Evolutionary conservation across 2,113 vertebrate genomes (phyloP).

Genomic region (Pterocles gutturalis): DNA sequence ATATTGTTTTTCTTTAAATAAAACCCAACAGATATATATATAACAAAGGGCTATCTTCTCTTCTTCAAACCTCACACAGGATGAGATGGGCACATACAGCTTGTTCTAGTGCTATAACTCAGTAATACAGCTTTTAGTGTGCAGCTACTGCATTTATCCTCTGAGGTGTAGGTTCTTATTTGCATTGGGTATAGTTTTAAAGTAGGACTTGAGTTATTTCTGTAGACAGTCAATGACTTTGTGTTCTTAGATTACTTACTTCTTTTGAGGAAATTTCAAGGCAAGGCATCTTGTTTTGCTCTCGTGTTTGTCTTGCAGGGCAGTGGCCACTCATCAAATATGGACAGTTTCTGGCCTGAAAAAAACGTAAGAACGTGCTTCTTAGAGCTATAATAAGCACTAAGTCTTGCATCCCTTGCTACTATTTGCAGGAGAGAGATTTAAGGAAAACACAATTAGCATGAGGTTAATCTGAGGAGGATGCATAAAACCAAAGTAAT

Average conservation of each 20-base stretch:
- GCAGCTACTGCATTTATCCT: background rate
- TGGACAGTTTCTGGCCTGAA: background rate
- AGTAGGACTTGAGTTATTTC: background rate
- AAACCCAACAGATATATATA: background rate
- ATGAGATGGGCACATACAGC: accelerated
- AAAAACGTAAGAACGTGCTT: background rate
- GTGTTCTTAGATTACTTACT: background rate
- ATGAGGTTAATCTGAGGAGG: constrained; percentile 23
- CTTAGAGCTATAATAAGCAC: constrained; percentile 12
- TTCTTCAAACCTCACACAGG: background rate
- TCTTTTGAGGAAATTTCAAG: background rate
- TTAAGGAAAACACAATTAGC: constrained; percentile 43
- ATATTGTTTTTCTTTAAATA: background rate
- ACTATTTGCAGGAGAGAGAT: constrained; percentile 14
- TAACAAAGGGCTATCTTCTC: background rate
- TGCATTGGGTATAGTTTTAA: background rate
- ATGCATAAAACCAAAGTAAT: background rate
- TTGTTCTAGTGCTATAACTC: background rate
- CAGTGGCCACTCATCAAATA: background rate
- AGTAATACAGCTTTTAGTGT: background rate
- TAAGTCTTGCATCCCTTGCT: constrained; percentile 20
- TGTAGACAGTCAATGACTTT: background rate
- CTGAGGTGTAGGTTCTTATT: background rate
- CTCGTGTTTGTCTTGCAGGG: background rate
- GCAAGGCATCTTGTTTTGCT: background rate